These are phyloP conservation scores for Cephus sareptanus DNA, from an alignment of 2,888 invertebrate genomes.

Conservation along the genomic window DNA sequence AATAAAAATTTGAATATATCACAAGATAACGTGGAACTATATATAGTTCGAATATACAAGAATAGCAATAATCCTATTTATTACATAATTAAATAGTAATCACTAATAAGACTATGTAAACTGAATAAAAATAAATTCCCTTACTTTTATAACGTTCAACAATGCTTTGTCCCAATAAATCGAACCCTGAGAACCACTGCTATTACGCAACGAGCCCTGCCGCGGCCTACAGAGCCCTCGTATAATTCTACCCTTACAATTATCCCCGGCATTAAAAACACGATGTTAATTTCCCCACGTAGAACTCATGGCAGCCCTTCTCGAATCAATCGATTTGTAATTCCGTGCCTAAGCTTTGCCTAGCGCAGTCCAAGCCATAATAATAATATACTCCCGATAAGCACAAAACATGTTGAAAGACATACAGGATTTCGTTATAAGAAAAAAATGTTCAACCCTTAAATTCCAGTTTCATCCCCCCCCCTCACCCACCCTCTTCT, in stretches of 20 bases:
- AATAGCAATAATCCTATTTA: too few species aligned
- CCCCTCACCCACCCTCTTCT: too few species aligned
- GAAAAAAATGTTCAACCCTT: too few species aligned
- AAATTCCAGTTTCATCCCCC: too few species aligned
- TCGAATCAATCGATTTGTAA: conserved; percentile 63
- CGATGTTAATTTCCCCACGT: conserved; percentile 63
- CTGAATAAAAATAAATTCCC: background rate
- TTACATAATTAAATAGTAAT: too few species aligned
- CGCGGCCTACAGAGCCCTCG: conserved; percentile 48
- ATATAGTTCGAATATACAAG: too few species aligned
- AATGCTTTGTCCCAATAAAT: too few species aligned
- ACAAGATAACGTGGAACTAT: too few species aligned
- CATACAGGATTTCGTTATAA: conserved; percentile 41
- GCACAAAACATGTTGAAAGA: conserved; percentile 19
- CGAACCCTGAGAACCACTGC: conserved; percentile 32
- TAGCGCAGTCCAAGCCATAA: background rate
- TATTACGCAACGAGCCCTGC: conserved; percentile 43
- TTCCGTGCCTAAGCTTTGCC: conserved; percentile 54
- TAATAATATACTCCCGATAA: conserved; percentile 26
- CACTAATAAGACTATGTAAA: too few species aligned
- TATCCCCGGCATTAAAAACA: conserved; percentile 64
- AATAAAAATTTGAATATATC: too few species aligned
- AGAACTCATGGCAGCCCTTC: conserved; percentile 48
- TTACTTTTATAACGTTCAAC: background rate
- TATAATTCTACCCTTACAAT: conserved; percentile 66